Conservation (phyloP, 2,888 invertebrate species). For the Homarus gammarus region DNA sequence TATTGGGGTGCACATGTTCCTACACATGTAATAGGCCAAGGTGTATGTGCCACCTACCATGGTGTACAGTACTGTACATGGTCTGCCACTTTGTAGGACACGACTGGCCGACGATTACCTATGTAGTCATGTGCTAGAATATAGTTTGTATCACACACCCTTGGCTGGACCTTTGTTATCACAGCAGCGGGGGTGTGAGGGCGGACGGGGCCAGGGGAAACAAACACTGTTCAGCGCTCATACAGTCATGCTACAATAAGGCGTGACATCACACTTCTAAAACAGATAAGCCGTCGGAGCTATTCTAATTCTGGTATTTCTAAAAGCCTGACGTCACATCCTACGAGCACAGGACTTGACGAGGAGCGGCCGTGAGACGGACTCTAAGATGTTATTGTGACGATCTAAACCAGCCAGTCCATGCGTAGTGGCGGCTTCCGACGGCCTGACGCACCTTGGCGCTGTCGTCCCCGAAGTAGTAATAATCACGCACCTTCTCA, state of each 20-base stretch:
- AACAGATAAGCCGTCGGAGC: neutral
- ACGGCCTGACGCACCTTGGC: conserved; percentile 57
- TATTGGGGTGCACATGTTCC: no score
- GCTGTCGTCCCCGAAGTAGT: conserved; percentile 73
- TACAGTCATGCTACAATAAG: neutral
- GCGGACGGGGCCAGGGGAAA: no score
- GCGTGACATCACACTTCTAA: conserved; percentile 40
- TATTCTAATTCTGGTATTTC: conserved; percentile 21
- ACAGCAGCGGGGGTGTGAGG: no score
- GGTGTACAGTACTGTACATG: no score
- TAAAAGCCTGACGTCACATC: conserved; percentile 9
- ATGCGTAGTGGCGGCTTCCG: conserved; percentile 43
- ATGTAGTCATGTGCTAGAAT: no score
- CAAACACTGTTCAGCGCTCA: no score
- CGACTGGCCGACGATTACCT: no score
- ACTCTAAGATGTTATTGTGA: conserved; percentile 56
- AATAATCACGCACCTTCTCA: conserved; percentile 76
- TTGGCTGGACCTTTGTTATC: no score
- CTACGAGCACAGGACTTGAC: neutral
- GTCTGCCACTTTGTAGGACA: no score
- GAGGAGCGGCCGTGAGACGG: conserved; percentile 27
- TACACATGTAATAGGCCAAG: no score
- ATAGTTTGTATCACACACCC: no score
- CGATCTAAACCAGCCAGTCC: conserved; percentile 47
- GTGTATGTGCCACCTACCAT: no score